Evolutionary conservation across 1,140 invertebrate species (phyloP), one percentile per base, ranked within the genome.

Genomic region (Ylistrum balloti): DNA sequence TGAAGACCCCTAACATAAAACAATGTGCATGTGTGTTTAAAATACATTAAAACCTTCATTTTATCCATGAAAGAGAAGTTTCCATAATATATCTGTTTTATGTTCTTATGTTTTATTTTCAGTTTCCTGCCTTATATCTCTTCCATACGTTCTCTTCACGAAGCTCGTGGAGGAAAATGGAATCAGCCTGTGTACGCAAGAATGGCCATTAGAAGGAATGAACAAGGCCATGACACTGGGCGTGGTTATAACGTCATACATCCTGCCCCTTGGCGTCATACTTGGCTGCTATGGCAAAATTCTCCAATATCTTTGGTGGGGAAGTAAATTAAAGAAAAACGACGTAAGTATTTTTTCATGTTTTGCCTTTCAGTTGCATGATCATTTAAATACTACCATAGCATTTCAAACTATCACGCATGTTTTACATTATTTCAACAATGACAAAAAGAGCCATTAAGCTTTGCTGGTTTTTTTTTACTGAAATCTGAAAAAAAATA

Each of bases 271-370:
- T 22, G 56, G 56, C 15, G 56, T 74, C n/a, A 74, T 74, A 74
- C 56, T 74, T n/a, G 56, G 56, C 22, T 74, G 56, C 28, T 74
- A 74, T 28, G 56, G 56, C 22, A 74, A 74, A 17, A 74, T 74
- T 74, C 56, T 74, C 56, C 56, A 74, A 28, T 74, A 74, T n/a
- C n/a, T 74, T 7, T 74, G 56, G 56, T 74, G 56, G 56, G 56
- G 56, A 74, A 74, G 56, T n/a, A 74, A 74, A 74, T n/a, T 74
- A n/a, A 74, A 74, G 56, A 74, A 74, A 74, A n/a, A 5, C 11
- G 56, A 74, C 22, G 56, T 74, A 74, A 28, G 56, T 74, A 74
- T 74, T 74, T n/a, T 74, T n/a, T 45, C 1, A 45, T 45, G 41
- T 45, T 45, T 45, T 38, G 5, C 5, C 13, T 38, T 13, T 38